Conservation (phyloP, 2,888 invertebrate genomes). For the Ornithoptera alexandrae region DNA sequence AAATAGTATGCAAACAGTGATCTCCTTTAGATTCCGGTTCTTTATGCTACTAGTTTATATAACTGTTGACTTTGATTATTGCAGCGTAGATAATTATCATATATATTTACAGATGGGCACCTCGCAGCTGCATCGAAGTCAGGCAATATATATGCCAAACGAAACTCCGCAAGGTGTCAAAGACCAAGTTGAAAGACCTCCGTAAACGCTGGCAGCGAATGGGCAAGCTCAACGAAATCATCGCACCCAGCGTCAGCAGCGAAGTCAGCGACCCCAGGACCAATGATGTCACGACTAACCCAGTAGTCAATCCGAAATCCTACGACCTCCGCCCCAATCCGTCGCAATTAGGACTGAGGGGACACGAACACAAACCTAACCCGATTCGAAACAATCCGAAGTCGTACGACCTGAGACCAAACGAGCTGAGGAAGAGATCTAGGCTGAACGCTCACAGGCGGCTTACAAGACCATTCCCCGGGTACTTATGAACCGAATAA, state of each 20-base stretch:
- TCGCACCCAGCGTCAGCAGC: slow-evolving; percentile 62
- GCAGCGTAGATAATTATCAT: background rate
- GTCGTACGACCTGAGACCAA: slow-evolving; percentile 46
- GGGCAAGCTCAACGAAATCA: slow-evolving; percentile 79
- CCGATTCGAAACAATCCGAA: slow-evolving; percentile 43
- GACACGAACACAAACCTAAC: slow-evolving; percentile 37
- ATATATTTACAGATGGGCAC: slow-evolving; percentile 80
- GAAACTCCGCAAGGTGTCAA: slow-evolving; percentile 74
- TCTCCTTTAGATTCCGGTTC: no score
- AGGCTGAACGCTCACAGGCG: slow-evolving; percentile 49
- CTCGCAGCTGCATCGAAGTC: slow-evolving; percentile 81
- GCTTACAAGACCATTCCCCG: slow-evolving; percentile 70
- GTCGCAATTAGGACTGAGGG: slow-evolving; percentile 39
- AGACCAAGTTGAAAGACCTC: slow-evolving; percentile 69
- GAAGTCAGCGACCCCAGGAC: slow-evolving; percentile 59
- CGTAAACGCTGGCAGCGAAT: slow-evolving; percentile 71
- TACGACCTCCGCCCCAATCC: slow-evolving; percentile 58
- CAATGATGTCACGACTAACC: slow-evolving; percentile 63
- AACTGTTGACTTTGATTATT: no score
- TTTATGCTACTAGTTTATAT: no score
- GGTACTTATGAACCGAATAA: slow-evolving; percentile 45
- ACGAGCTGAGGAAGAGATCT: slow-evolving; percentile 58
- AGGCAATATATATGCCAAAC: slow-evolving; percentile 87
- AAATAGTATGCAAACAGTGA: no score
- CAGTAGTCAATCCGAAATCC: slow-evolving; percentile 58